phyloP scores from a whole-genome alignment of 2,888 invertebrate species.

The Sussaba pulchella region DNA sequence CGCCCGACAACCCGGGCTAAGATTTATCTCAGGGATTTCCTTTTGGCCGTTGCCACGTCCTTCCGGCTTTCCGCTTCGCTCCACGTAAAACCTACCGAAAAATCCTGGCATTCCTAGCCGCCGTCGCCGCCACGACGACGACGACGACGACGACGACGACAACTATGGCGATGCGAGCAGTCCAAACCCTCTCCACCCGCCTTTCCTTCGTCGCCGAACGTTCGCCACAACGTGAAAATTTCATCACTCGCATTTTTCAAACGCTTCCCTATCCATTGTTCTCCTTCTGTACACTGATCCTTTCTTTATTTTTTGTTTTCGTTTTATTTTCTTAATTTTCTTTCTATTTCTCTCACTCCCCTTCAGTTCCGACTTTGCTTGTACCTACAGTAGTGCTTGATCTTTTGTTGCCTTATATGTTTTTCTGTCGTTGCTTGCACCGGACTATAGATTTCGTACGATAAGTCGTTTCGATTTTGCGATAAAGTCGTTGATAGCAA shows the following conservation, averaged over 20 bases:
- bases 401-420: no score
- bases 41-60: slow-evolving; percentile 65
- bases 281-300: slow-evolving; percentile 36
- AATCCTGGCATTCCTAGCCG: slow-evolving; percentile 48
- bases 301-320: neutral
- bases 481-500: slow-evolving; percentile 21
- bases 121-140: slow-evolving; percentile 36
- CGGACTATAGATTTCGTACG: slow-evolving; percentile 27
- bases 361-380: slow-evolving; percentile 5
- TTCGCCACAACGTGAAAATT: slow-evolving; percentile 44
- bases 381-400: neutral
- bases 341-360: slow-evolving; percentile 27
- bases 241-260: slow-evolving; percentile 57
- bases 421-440: no score
- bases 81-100: slow-evolving; percentile 63
- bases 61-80: slow-evolving; percentile 66
- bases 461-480: slow-evolving; percentile 30
- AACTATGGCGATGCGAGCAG: slow-evolving; percentile 19
- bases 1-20: slow-evolving; percentile 46
- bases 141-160: slow-evolving; percentile 32
- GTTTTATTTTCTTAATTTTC: neutral
- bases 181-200: neutral
- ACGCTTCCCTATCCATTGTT: slow-evolving; percentile 44
- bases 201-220: slow-evolving; percentile 29
- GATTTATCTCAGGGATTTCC: slow-evolving; percentile 66